Evolutionary conservation across 1,140 invertebrate genomes (phyloP).

Genomic region (Ectropis grisescens): DNA sequence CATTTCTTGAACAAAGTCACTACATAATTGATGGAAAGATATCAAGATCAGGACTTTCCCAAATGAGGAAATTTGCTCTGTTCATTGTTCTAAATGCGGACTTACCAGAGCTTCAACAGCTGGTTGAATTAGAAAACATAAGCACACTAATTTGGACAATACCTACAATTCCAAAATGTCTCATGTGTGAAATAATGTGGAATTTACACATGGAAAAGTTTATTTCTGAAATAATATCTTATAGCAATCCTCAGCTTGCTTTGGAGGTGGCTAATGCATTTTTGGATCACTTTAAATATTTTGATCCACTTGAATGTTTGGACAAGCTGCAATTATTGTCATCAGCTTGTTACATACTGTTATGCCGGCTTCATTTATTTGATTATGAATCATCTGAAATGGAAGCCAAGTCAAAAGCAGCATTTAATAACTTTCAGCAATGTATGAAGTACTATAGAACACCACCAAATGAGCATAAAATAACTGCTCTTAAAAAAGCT

Average conservation of each 20-base stretch:
- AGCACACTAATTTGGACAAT: conserved; percentile 41
- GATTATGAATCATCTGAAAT: conserved; percentile 21
- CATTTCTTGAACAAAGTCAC: conserved; percentile 31
- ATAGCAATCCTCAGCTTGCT: conserved; percentile 26
- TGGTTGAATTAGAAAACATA: conserved; percentile 36
- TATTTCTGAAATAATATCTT: conserved; percentile 42
- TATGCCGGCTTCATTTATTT: conserved; percentile 38
- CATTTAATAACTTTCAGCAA: conserved; percentile 32
- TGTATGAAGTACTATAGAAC: conserved; percentile 35
- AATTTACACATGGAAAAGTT: conserved; percentile 40
- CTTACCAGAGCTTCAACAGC: conserved; percentile 26
- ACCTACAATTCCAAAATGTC: conserved; percentile 38
- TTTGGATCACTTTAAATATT: conserved; percentile 42
- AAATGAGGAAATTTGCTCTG: conserved; percentile 36
- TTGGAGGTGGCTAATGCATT: conserved; percentile 36
- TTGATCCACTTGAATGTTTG: conserved; percentile 30
- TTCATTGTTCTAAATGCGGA: conserved; percentile 49
- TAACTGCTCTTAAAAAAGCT: conserved; percentile 31
- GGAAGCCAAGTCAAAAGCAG: conserved; percentile 10
- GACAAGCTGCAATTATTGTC: conserved; percentile 28
- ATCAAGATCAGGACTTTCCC: conserved; percentile 11
- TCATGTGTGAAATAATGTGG: conserved; percentile 55
- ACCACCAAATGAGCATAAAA: conserved; percentile 35
- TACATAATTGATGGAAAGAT: conserved; percentile 24
- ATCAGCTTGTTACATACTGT: conserved; percentile 28